Evolutionary conservation across 2,797 vertebrate species (phyloP).

Genomic region (Artibeus lituratus): DNA sequence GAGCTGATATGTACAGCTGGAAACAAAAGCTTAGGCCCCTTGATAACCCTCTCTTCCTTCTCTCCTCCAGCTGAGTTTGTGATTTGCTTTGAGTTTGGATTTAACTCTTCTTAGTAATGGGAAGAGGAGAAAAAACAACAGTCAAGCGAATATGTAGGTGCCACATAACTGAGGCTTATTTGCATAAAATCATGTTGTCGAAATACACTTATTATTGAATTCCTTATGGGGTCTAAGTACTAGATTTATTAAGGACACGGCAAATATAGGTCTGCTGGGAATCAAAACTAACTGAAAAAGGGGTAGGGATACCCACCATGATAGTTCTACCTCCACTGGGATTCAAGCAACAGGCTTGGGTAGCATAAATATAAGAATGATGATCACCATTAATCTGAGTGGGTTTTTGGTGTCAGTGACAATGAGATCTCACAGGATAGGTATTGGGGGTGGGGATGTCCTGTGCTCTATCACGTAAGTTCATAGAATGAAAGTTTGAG

Average conservation of each 20-base stretch:
- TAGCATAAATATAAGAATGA: neutral
- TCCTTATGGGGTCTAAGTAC: neutral
- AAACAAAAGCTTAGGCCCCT: neutral
- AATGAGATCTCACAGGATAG: neutral
- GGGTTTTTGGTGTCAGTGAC: neutral
- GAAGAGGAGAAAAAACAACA: neutral
- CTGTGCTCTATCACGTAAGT: neutral
- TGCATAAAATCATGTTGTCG: neutral
- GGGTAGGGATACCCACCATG: neutral
- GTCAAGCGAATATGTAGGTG: neutral
- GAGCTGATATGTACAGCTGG: neutral
- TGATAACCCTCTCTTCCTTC: neutral
- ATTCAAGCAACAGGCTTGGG: neutral
- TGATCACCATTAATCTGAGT: neutral
- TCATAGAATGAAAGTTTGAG: neutral
- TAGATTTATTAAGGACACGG: neutral
- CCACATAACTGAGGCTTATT: neutral
- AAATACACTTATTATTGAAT: neutral
- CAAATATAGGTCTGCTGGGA: neutral
- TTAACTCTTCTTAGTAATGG: constrained; percentile 2
- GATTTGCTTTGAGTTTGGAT: neutral
- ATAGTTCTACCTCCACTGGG: neutral
- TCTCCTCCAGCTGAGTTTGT: neutral
- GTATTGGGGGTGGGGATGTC: neutral
- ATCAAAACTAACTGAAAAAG: neutral